Conservation (phyloP, 2,113 vertebrate species). For the Desmodus rotundus region DNA sequence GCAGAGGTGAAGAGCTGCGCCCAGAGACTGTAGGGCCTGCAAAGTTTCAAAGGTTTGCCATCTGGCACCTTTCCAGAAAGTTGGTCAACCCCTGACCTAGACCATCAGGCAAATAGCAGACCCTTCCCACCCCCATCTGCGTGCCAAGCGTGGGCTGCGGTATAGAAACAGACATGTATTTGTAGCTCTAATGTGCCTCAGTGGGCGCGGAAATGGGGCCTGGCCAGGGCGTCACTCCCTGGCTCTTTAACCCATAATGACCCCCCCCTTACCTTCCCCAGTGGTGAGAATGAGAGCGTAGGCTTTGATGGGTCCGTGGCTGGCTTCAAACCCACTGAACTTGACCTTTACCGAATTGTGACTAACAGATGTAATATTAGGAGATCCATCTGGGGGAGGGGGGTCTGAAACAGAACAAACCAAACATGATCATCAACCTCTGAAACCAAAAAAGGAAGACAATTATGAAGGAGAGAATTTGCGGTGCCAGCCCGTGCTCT, state of each 20-base stretch:
- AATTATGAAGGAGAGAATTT: not conserved
- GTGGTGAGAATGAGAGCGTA: too few species aligned
- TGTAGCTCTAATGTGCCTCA: fast-evolving
- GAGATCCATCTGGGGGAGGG: too few species aligned
- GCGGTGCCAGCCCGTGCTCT: too few species aligned
- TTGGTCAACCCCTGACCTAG: not conserved
- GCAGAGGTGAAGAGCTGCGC: not conserved
- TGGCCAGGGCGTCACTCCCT: too few species aligned
- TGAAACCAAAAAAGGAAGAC: not conserved
- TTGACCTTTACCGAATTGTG: too few species aligned
- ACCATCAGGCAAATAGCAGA: not conserved
- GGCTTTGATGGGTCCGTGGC: too few species aligned
- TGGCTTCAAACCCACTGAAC: too few species aligned
- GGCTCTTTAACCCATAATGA: too few species aligned
- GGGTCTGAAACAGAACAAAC: too few species aligned
- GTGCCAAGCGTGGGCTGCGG: not conserved
- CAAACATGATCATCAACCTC: not conserved
- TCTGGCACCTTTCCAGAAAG: not conserved
- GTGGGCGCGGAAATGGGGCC: too few species aligned
- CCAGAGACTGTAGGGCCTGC: not conserved
- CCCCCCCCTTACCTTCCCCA: too few species aligned
- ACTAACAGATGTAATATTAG: too few species aligned
- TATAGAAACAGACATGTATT: not conserved
- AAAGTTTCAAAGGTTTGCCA: not conserved
- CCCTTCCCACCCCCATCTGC: not conserved